phyloP scores from a whole-genome alignment of 2,113 vertebrate genomes.

The Pelmatolapia mariae region DNA sequence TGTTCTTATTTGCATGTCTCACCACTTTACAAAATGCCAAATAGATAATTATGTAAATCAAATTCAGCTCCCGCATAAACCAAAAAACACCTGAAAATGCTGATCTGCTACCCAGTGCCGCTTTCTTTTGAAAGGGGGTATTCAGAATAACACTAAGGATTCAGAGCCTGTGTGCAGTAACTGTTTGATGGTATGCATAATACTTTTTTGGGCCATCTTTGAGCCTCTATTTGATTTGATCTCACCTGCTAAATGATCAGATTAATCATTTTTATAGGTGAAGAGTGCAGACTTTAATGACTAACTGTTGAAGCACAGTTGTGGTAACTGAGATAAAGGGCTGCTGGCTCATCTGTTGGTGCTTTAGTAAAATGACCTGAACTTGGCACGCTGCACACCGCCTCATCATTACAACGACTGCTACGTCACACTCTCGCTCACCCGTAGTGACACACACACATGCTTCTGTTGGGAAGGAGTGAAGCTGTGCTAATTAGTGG shows the following conservation, averaged over 20 bases:
- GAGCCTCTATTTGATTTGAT: slow-evolving; percentile 1
- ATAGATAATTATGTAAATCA: background rate
- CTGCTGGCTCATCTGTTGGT: slow-evolving; percentile 18
- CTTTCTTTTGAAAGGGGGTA: background rate
- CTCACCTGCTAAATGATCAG: background rate
- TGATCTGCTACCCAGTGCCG: background rate
- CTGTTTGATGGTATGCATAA: background rate
- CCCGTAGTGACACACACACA: background rate
- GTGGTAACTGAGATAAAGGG: slow-evolving; percentile 11
- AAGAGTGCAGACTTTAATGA: background rate
- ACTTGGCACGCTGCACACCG: slow-evolving; percentile 5
- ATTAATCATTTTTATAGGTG: background rate
- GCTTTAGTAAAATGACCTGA: slow-evolving; percentile 19
- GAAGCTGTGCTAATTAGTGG: slow-evolving; percentile 49
- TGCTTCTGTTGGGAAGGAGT: slow-evolving; percentile 7
- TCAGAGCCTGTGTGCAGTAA: background rate
- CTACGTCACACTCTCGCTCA: slow-evolving; percentile 20
- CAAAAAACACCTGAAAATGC: background rate
- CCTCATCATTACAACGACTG: slow-evolving; percentile 7
- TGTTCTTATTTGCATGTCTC: background rate
- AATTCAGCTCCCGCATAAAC: background rate
- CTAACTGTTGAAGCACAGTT: background rate
- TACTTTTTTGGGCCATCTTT: background rate
- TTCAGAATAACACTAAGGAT: background rate
- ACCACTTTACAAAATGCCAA: background rate